Percentiles rank a stretch among this genome's conserved stretches.
phyloP scores from a whole-genome alignment of 2,113 vertebrate genomes.

The Sceloporus tristichus region DNA sequence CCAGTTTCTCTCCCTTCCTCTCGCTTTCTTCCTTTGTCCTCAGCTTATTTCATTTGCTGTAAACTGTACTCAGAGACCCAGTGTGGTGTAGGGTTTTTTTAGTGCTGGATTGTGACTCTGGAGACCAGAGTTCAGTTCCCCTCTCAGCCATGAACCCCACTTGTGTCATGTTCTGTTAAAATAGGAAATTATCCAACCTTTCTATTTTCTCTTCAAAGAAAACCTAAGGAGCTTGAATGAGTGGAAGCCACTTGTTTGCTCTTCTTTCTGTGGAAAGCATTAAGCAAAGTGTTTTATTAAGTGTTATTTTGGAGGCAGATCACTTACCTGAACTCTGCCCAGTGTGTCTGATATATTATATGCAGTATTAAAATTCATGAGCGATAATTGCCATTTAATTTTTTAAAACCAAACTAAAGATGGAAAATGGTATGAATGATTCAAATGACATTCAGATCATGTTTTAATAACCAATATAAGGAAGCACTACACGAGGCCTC shows the following conservation, averaged over 20 bases:
- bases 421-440: neutral
- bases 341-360: no score
- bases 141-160: no score
- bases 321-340: neutral
- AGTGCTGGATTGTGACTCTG: no score
- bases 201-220: neutral
- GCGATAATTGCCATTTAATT: conserved; percentile 19
- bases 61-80: no score
- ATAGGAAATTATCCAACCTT: neutral
- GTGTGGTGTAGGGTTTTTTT: no score
- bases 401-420: neutral
- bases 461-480: neutral
- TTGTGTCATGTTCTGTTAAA: no score
- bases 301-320: neutral
- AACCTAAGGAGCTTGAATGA: neutral
- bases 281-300: conserved; percentile 3
- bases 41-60: no score
- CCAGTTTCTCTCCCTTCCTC: no score
- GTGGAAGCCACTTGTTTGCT: neutral
- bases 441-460: no score
- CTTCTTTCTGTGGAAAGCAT: neutral
- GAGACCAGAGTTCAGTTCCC: no score
- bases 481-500: no score
- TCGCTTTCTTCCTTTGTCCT: no score
- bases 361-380: conserved; percentile 11